Evolutionary conservation across 2,888 invertebrate species (phyloP), one percentile per base, ranked within the genome.

Genomic region (Drosophila lutescens): DNA sequence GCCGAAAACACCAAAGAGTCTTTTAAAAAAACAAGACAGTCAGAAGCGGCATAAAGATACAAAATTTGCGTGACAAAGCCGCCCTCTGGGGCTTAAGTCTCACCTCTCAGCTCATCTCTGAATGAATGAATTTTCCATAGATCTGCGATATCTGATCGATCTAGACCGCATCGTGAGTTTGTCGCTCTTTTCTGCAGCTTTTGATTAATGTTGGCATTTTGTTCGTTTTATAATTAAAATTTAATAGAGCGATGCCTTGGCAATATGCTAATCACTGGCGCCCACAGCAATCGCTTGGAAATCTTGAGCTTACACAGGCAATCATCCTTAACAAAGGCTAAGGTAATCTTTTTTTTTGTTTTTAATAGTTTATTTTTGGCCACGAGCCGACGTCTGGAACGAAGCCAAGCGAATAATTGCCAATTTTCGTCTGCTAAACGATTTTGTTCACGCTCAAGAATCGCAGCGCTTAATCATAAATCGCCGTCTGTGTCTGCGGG

Each of bases 21-120:
- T 32, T n/a, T 40, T 13, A 7, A 10, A 10, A 10, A 34, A 34
- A 13, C 56, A 23, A 23, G 23, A 26, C 15, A 47, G 30, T 59
- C 70, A 71, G 47, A 78, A 76, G 63, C 65, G 53, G 36, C 20
- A 43, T 60, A 49, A 26, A 49, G 26, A 2, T 12, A 34, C 20
- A 2, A 61, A 61, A 76, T 82, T 86, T 83, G 84, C 80, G 80
- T 86, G 76, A 86, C 81, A 82, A 81, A 76, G 80, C 68, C 63
- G 55, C 81, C 71, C 67, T 67, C 66, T 67, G 66, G 47, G 66
- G 41, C 67, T 66, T 41, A 55, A 30, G 43, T 32, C 53, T 8
- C 40, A 20, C 56, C 36, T 40, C 53, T 8, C 40, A 20, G 47
- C 36, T 40, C 30, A 30, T 7, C 30, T 17, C 17, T 12, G 23